Base-by-base conservation (phyloP, 2,113 vertebrate species). In the Osmerus mordax region DNA sequence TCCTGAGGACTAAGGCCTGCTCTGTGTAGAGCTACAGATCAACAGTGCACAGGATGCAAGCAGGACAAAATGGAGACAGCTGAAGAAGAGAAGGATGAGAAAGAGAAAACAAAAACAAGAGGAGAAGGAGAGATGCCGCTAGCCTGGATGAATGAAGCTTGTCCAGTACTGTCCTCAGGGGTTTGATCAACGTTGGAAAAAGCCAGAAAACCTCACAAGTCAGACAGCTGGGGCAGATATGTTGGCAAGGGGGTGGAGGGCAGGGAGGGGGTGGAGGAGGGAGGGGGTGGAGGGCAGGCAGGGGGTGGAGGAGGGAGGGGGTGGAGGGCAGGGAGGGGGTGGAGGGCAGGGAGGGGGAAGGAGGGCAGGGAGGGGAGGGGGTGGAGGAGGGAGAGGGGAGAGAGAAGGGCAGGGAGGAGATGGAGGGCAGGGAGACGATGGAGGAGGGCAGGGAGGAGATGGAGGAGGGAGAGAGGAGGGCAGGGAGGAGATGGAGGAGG, bases 181-280 rank as follows among this genome's bases (percentile, higher is more conserved):
- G 90, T 93, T 88, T 91, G 88, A 92, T 85, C 93, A 92, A 93
- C 93, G 90, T 63, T 91, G 95, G 91, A 83, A 87, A 94, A 94
- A 96, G 92, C 93, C 93, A 94, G 93, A 94, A 94, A 95, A 92
- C 92, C 93, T 93, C 93, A 87, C 81, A 94, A 95, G 95, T 96
- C 96, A 98, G 96, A 96, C 94, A 94, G 94, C 94, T 94, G 86
- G 83, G 84, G 86, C 86, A 81, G 81, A 67, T 73, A 67, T 78
- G 63, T 87, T 87, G 59, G 65, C 55, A 51, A 71, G 70, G 21
- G 3, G 62, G 77, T 25, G 69, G 80, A 68, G 58, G 73, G 52
- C 51, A 60, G 3, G 63, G 65, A 54, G 41, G 58, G 23, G 36
- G 51, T 11, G 90, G 88, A 91, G 92, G 67, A 53, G 28, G 32